Evolutionary conservation across 2,113 vertebrate genomes (phyloP), one percentile per base, ranked within the genome.

Genomic region (Lycocorax pyrrhopterus): DNA sequence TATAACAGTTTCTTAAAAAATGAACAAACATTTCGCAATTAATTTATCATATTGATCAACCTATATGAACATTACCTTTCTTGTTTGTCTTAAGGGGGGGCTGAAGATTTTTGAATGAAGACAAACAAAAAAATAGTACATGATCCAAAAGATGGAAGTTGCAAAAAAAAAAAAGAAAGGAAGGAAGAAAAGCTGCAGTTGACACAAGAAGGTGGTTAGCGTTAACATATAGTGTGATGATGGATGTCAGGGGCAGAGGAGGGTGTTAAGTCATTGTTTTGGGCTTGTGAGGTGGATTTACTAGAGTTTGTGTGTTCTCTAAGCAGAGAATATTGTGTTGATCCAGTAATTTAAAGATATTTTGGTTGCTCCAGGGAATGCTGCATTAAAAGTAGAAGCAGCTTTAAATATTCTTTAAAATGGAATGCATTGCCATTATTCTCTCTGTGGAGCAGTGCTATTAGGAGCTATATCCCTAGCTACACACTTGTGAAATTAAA

Each of bases 211-310:
- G 39, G 47, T 56, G 44, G 67, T 89, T 93, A 58, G 25, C 0
- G 16, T 81, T 93, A 82, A 43, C 32, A 47, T 52, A 10, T 2
- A 41, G 33, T 72, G 58, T 80, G 71, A 41, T 72, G 63, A 26
- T 84, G 44, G 73, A 55, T 85, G 46, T 51, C 3, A 4, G 47
- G 56, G 60, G 39, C 46, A 87, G 35, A 81, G 55, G 51, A 60
- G 30, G 73, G 49, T 89, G 66, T 62, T 69, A 47, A 93, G 43
- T 92, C 58, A 85, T 88, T 82, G 85, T 88, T 96, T 93, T 39
- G 84, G 51, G 35, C 30, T 53, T 69, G 64, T 64, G 76, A 88
- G 71, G 27, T 85, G 33, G 30, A 66, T 84, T 88, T 93, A 58
- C 79, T 84, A 30, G 76, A 44, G 23, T 84, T 81, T 66, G 2